Base-by-base conservation (phyloP, 1,140 invertebrate genomes). In the Lutraria rhynchaena region DNA sequence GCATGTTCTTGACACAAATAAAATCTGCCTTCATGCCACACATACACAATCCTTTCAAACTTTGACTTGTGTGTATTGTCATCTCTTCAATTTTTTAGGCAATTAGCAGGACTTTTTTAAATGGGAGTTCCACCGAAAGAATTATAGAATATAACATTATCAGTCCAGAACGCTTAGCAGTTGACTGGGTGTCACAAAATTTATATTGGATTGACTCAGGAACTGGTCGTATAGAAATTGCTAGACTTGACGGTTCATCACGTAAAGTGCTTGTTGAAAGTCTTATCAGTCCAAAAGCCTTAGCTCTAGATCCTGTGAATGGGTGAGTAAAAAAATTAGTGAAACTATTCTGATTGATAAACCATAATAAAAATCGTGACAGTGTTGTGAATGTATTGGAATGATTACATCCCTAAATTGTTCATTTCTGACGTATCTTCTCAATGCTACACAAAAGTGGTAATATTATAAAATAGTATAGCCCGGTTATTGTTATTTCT, bases 181-280 rank as follows among this genome's bases (percentile, higher is more conserved):
- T 99, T 15, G 99, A 99, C 93, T 98, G 97, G 96, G 93, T 98
- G 31, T 95, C 97, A 0, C 94, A 97, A 85, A 98, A 98, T 87
- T 95, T 99, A 58, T 99, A 98, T 91, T 99, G 98, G 97, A 97
- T 98, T 0, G 99, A 99, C 93, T 98, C 97, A 0, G 94, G 94
- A 3, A 96, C 96, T 87, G 95, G 96, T 73, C 96, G 96, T 0
- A 96, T 99, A 81, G 97, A 98, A 93, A 97, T 99, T 31, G 96
- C 97, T 0, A 96, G 96, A 90, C 92, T 99, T 35, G 95, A 98
- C 83, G 95, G 94, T 24, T 95, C 95, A 15, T 93, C 95, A 76
- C 91, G 93, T 57, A 95, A 96, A 81, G 94, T 97, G 13, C 93
- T 99, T 9, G 93, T 98, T 33, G 95, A 95, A 58, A 95, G 95